Percentiles rank a stretch among this genome's conserved stretches.
phyloP scores from a whole-genome alignment of 2,888 invertebrate genomes.

The Beris chalybata region DNA sequence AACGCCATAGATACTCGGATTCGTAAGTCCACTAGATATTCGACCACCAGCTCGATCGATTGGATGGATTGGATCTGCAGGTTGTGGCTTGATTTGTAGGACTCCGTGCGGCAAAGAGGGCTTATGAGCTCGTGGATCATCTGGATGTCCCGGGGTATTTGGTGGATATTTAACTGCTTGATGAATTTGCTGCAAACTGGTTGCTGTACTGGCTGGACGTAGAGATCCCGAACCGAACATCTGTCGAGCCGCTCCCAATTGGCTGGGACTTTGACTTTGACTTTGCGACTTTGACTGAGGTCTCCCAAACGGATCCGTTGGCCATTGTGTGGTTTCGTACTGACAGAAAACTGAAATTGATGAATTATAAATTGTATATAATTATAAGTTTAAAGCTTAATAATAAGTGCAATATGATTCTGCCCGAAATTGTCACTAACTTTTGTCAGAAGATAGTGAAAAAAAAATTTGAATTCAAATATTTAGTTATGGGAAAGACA shows the following conservation, averaged over 20 bases:
- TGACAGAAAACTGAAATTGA: conserved; percentile 41
- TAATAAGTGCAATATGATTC: no score
- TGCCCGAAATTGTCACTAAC: no score
- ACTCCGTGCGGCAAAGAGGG: conserved; percentile 43
- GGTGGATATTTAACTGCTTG: conserved; percentile 34
- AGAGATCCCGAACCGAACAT: conserved; percentile 62
- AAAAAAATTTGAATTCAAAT: no score
- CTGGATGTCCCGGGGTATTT: conserved; percentile 40
- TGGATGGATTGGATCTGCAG: conserved; percentile 34
- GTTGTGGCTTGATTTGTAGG: conserved; percentile 48
- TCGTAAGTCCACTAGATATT: conserved; percentile 29
- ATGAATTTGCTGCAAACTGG: conserved; percentile 41
- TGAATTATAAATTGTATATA: no score
- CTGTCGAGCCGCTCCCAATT: conserved; percentile 54
- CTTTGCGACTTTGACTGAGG: conserved; percentile 12
- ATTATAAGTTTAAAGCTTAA: no score
- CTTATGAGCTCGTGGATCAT: conserved; percentile 39
- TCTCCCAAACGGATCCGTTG: conserved; percentile 36
- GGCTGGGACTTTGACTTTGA: background rate
- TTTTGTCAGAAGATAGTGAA: no score
- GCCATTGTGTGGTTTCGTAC: conserved; percentile 42
- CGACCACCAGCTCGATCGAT: conserved; percentile 37
- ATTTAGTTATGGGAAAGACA: no score
- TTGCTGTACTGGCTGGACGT: conserved; percentile 57
- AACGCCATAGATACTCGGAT: conserved; percentile 49